phyloP scores from a whole-genome alignment of 2,113 vertebrate species.

The Octodon degus region DNA sequence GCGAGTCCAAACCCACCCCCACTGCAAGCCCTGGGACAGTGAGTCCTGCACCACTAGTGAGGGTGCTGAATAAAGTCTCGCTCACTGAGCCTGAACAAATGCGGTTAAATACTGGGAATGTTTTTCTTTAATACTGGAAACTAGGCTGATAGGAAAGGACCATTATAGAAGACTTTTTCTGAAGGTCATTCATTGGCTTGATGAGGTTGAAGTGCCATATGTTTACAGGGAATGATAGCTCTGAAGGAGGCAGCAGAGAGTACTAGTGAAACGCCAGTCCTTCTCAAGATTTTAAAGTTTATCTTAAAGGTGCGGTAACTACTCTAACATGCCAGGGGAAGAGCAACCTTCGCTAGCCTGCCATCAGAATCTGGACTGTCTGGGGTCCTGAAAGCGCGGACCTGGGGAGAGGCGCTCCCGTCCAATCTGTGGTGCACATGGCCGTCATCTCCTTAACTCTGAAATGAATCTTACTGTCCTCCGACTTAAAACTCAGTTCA shows the following conservation, averaged over 20 bases:
- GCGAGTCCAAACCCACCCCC: background rate
- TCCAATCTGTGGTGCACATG: background rate
- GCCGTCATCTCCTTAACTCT: background rate
- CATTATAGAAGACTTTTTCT: background rate
- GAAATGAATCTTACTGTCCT: background rate
- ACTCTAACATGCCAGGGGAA: background rate
- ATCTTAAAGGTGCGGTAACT: background rate
- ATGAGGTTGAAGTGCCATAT: background rate
- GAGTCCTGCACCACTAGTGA: background rate
- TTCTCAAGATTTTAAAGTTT: background rate
- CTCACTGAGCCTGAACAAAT: background rate
- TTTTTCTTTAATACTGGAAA: background rate
- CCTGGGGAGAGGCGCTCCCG: background rate
- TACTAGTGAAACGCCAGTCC: background rate
- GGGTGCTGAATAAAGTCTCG: background rate
- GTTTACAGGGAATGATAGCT: background rate
- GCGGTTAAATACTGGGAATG: background rate
- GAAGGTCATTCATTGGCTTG: background rate
- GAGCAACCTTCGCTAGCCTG: background rate
- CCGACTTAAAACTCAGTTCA: background rate
- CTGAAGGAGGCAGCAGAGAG: background rate
- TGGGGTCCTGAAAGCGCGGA: background rate
- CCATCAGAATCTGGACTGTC: background rate
- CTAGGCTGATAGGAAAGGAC: background rate
- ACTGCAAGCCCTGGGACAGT: background rate